Conservation (phyloP, 2,888 invertebrate species). For the Watsonalla binaria region DNA sequence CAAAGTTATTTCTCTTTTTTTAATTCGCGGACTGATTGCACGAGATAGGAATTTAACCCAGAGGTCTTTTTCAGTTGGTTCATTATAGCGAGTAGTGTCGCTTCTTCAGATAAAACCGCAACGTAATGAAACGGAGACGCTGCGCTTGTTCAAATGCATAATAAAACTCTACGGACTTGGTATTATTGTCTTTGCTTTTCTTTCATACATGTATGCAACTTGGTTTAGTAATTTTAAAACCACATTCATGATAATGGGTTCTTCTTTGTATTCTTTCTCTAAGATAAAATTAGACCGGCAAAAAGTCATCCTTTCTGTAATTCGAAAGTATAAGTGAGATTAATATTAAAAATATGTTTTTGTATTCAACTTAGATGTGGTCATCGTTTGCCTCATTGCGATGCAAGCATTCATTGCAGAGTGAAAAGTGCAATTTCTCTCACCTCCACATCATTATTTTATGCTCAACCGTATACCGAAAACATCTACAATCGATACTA, state of each 20-base stretch:
- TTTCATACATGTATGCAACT: not conserved
- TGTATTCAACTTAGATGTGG: too few relatives aligned
- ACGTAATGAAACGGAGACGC: not conserved
- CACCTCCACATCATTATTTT: too few relatives aligned
- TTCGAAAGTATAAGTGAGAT: too few relatives aligned
- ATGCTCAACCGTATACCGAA: too few relatives aligned
- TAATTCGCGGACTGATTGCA: constrained; percentile 32
- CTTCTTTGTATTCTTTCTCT: not conserved
- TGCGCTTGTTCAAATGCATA: not conserved
- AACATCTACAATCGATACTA: too few relatives aligned
- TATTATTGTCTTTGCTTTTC: not conserved
- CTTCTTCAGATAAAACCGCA: not conserved
- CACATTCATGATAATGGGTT: not conserved
- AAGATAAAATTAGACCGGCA: too few relatives aligned
- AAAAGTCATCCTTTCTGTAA: too few relatives aligned
- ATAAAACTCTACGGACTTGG: not conserved
- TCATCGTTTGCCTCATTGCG: too few relatives aligned
- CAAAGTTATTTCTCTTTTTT: constrained; percentile 24
- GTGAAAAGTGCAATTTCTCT: too few relatives aligned
- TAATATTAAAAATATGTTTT: too few relatives aligned
- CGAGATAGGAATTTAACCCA: constrained; percentile 18
- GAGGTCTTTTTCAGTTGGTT: constrained; percentile 10
- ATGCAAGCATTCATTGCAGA: too few relatives aligned
- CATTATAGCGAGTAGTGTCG: constrained; percentile 3
- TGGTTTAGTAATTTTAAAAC: not conserved